Base-by-base conservation (phyloP, 2,888 invertebrate species). In the Aplocera efformata region DNA sequence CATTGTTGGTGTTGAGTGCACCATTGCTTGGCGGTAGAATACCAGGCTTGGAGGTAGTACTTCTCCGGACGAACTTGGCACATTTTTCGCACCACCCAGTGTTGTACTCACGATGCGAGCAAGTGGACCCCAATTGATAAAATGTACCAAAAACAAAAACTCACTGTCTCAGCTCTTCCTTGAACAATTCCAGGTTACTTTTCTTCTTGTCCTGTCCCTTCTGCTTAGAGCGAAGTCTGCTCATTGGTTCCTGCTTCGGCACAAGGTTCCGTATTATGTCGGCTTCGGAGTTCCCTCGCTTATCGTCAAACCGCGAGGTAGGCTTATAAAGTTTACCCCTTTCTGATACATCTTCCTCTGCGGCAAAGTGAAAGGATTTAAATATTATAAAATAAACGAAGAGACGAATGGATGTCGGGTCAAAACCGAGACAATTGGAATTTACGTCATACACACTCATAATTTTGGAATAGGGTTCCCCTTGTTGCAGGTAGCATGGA, bases 161-260 rank as follows among this genome's bases (percentile, higher is more conserved):
- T 90, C 77, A 97, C 97, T 95, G 94, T 89, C 97, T 94, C 27
- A 99, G 79, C 82, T 99, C 99, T 75, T 99, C 99, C 78, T 99
- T 99, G 70, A 99, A 99, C 8, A 97, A 86, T 77, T 99, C 99
- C 50, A 99, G 88, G 79, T 99, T 99, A 69, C 97, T 98, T 71
- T 98, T 98, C 76, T 97, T 97, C 73, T 97, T 98, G 54, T 95
- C 96, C 21, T 75, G 60, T 1, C 66, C 67, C 31, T 68, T 78
- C 42, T 72, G 78, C 46, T 79, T 80, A 25, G 73, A 60, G 17
- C 74, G 67, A 1, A 63, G 60, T 0, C 79, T 51, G 6, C 63
- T 53, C 0, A 69, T 56, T 1, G 74, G 67, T 13, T 83, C 82
- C 0, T 67, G 56, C 20, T 82, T 72, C 90, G 91, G 91, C 61